phyloP scores from a whole-genome alignment of 2,113 vertebrate genomes.

The Herpailurus yagouaroundi region DNA sequence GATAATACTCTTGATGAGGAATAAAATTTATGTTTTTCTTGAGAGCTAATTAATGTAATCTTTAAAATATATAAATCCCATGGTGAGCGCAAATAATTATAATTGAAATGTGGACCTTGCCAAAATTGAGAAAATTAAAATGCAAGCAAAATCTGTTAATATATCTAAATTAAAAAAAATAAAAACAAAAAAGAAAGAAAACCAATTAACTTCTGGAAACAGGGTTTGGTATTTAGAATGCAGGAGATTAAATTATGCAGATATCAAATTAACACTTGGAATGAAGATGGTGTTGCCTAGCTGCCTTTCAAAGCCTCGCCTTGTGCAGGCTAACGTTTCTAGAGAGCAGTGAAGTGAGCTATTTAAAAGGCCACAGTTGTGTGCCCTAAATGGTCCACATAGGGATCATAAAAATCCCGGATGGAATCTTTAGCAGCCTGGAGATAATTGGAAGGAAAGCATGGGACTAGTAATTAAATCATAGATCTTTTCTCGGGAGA shows the following conservation, averaged over 20 bases:
- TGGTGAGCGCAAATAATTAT: constrained; percentile 71
- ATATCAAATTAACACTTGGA: constrained; percentile 77
- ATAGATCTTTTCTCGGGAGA: constrained; percentile 4
- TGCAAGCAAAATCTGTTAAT: constrained; percentile 75
- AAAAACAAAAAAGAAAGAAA: constrained; percentile 77
- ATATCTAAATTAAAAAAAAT: constrained; percentile 76
- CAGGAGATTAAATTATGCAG: constrained; percentile 76
- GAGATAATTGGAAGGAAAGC: constrained; percentile 52
- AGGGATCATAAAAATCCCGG: constrained; percentile 60
- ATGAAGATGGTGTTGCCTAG: constrained; percentile 59
- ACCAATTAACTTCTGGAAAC: constrained; percentile 80
- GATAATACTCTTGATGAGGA: constrained; percentile 59
- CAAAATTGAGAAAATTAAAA: constrained; percentile 77
- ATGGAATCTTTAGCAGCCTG: constrained; percentile 45
- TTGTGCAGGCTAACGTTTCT: constrained; percentile 61
- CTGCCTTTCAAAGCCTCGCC: constrained; percentile 61
- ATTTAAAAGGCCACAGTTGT: constrained; percentile 67
- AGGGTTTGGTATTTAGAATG: constrained; percentile 78
- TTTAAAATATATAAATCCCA: constrained; percentile 74
- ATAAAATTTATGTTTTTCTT: constrained; percentile 67
- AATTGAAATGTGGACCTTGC: constrained; percentile 48
- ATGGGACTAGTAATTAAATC: constrained; percentile 58
- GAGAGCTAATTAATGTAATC: constrained; percentile 74
- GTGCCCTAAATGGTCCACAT: constrained; percentile 16
- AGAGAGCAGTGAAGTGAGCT: constrained; percentile 51